Evolutionary conservation across 64 coral and sea anemone species (phyloP), one percentile per base, ranked within the genome.

Genomic region (Orbicella faveolata): DNA sequence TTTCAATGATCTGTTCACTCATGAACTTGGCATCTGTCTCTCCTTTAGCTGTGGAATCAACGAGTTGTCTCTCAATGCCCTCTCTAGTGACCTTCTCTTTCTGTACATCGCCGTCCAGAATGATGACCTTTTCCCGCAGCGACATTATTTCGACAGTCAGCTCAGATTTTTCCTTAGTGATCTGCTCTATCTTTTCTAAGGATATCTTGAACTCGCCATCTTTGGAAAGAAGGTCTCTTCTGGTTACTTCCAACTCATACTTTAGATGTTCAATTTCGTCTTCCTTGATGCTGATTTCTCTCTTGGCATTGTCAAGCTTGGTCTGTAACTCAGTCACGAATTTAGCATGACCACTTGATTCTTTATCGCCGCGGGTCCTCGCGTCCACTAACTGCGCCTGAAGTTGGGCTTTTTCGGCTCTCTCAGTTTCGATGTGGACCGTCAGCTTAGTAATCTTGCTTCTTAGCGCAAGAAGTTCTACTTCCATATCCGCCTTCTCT

Each of bases 191-290:
- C 62, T 97, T 94, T 39, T 97, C 89, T 76, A 93, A 66, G 55
- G 80, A 84, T 63, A 59, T 87, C 17, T 78, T 79, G 36, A 89
- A 94, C 72, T 97, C 95, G 73, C 88, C 89, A 73, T 97, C 92
- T 69, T 97, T 97, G 2, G 89, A 87, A 61, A 93, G 78, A 78
- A 93, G 81, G 51, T 97, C 95, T 81, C 89, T 84, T 73, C 90
- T 90, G 2, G 90, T 41, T 7, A 87, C 76, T 75, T 97, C 95
- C 17, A 88, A 25, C 1, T 97, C 92, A 25, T 88, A 53, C 57
- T 97, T 97, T 13, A 97, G 17, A 23, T 77, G 92, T 73, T 94
- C 92, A 48, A 91, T 94, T 51, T 97, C 92, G n/a, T 97, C 92
- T 73, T 97, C 95, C 83, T 79, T 97, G 12, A 89, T 52, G 48